Conservation (phyloP, 2,888 invertebrate genomes). For the Asteroscopus sphinx region DNA sequence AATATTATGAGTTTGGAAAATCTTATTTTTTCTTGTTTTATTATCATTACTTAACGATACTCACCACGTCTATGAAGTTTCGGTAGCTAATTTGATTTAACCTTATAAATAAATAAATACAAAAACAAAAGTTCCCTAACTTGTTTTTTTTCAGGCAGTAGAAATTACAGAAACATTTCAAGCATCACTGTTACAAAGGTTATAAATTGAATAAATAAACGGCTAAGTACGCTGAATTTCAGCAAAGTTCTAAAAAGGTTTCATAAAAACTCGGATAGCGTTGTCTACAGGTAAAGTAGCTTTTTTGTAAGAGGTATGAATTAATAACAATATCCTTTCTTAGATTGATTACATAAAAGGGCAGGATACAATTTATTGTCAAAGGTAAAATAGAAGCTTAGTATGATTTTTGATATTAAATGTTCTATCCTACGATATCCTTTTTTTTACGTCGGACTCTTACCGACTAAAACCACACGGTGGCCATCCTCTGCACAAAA, state of each 20-base stretch:
- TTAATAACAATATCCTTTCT: slow-evolving; percentile 36
- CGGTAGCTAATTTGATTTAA: no score
- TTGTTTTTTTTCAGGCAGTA: slow-evolving; percentile 26
- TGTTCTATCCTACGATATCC: no score
- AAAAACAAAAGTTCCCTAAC: no score
- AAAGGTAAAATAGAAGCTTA: slow-evolving; percentile 12
- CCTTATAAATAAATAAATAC: no score
- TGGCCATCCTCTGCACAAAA: no score
- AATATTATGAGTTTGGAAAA: no score
- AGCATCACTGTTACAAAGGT: slow-evolving; percentile 41
- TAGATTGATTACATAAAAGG: slow-evolving; percentile 29
- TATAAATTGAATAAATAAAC: slow-evolving; percentile 54
- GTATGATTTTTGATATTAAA: slow-evolving; percentile 16
- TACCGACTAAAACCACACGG: no score
- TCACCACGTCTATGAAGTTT: no score
- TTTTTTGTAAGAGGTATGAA: slow-evolving; percentile 23
- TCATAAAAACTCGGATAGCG: slow-evolving; percentile 31
- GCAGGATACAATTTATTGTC: slow-evolving; percentile 4
- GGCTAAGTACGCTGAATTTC: slow-evolving; percentile 39
- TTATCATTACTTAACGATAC: no score
- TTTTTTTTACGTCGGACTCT: no score
- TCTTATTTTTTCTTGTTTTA: no score
- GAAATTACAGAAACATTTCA: slow-evolving; percentile 28
- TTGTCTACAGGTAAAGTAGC: slow-evolving; percentile 16
- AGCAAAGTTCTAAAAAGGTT: slow-evolving; percentile 35